These are phyloP conservation scores for Microhierax caerulescens DNA, from an alignment of 2,797 vertebrate genomes.

Conservation along the genomic window DNA sequence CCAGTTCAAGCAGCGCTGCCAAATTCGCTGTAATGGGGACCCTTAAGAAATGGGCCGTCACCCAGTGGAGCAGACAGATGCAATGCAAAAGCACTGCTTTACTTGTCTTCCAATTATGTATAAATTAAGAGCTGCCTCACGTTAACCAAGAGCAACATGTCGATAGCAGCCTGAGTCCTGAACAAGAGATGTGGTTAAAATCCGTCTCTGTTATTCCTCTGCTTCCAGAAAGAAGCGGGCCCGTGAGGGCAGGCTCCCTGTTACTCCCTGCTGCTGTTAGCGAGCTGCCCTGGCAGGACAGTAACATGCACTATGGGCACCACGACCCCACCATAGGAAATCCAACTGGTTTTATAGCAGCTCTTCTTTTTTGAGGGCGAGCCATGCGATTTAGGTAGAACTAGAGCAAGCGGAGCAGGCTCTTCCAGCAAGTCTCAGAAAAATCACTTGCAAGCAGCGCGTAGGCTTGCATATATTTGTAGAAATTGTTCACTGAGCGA, in stretches of 20 bases:
- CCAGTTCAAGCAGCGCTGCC: neutral
- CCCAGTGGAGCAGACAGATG: neutral
- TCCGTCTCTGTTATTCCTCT: neutral
- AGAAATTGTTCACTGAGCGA: neutral
- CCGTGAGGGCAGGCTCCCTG: neutral
- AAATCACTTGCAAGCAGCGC: neutral
- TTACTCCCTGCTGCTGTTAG: rapidly evolving
- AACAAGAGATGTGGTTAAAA: neutral
- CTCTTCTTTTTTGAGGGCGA: neutral
- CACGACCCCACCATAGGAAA: neutral
- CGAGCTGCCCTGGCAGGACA: neutral
- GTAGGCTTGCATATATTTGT: neutral
- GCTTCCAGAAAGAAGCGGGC: neutral
- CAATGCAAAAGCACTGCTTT: neutral
- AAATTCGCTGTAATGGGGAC: neutral
- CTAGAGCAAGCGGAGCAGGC: neutral
- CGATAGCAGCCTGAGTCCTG: rapidly evolving
- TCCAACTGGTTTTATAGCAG: neutral
- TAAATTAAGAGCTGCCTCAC: neutral
- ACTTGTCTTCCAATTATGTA: neutral
- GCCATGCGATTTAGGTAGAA: neutral
- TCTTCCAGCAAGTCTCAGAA: neutral
- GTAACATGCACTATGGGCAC: neutral
- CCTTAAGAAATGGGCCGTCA: neutral
- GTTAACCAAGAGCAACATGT: neutral